These are phyloP conservation scores for Choloepus didactylus DNA, from an alignment of 2,797 vertebrate species.

Conservation along the genomic window DNA sequence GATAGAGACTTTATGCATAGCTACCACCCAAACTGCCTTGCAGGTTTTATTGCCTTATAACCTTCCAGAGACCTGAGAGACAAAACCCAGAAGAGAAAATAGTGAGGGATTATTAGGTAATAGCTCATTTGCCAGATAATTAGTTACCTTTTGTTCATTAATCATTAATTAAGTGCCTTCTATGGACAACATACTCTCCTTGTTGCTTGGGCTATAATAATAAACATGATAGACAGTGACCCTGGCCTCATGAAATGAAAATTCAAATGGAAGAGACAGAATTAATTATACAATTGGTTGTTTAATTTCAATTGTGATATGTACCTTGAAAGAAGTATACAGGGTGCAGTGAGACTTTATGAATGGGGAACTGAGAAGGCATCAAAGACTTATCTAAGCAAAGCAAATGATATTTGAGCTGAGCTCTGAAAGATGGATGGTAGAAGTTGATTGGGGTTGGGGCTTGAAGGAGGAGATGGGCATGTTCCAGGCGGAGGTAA, in stretches of 20 bases:
- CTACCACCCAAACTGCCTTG: neutral
- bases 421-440: neutral
- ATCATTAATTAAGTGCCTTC: neutral
- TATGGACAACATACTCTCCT: neutral
- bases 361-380: neutral
- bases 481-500: neutral
- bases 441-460: neutral
- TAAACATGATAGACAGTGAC: neutral
- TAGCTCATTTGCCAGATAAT: neutral
- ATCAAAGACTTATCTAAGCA: neutral
- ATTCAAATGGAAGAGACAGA: neutral
- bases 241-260: neutral
- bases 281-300: neutral
- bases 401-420: neutral
- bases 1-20: neutral
- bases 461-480: neutral
- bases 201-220: neutral
- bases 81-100: neutral
- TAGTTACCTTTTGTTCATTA: constrained; percentile 26
- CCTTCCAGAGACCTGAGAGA: neutral
- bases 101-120: neutral
- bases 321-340: neutral
- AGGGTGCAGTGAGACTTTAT: neutral
- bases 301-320: constrained; percentile 31
- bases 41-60: neutral